Conservation (phyloP, 2,888 invertebrate species). For the Synanthedon myopaeformis region DNA sequence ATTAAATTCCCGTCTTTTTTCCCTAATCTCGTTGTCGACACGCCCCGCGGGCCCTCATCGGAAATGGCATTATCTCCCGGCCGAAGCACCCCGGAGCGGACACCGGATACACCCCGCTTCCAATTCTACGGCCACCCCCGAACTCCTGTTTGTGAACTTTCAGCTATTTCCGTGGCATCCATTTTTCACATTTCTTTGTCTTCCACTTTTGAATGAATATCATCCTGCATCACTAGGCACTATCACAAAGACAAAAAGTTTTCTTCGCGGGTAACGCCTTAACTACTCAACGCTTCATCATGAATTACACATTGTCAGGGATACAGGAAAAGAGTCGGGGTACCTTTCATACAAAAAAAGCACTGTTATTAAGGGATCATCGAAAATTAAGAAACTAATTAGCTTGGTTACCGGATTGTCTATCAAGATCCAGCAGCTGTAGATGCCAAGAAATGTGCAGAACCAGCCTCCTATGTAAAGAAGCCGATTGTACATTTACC, state of each 20-base stretch:
- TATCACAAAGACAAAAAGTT: background rate
- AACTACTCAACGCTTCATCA: too few relatives aligned
- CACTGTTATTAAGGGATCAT: too few relatives aligned
- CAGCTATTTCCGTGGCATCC: slow-evolving; percentile 32
- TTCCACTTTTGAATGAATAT: slow-evolving; percentile 8
- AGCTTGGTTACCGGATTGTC: too few relatives aligned
- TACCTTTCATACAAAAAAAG: too few relatives aligned
- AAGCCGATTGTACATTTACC: too few relatives aligned
- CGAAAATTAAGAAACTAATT: too few relatives aligned
- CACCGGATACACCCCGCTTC: slow-evolving; percentile 43
- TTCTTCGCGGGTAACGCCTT: background rate
- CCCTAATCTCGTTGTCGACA: slow-evolving; percentile 54
- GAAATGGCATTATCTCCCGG: slow-evolving; percentile 60
- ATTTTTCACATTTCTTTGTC: slow-evolving; percentile 24
- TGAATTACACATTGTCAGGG: too few relatives aligned
- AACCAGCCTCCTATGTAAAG: too few relatives aligned
- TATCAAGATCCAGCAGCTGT: too few relatives aligned
- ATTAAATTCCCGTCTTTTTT: slow-evolving; percentile 56
- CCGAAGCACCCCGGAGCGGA: slow-evolving; percentile 22
- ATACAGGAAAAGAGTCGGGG: too few relatives aligned
- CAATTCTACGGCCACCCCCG: slow-evolving; percentile 20
- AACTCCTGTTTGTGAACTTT: slow-evolving; percentile 36
- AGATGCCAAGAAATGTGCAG: too few relatives aligned
- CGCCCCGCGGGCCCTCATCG: slow-evolving; percentile 56
- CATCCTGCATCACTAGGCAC: slow-evolving; percentile 1